These are phyloP conservation scores for Oreortyx pictus DNA, from an alignment of 2,797 vertebrate genomes.

Conservation along the genomic window DNA sequence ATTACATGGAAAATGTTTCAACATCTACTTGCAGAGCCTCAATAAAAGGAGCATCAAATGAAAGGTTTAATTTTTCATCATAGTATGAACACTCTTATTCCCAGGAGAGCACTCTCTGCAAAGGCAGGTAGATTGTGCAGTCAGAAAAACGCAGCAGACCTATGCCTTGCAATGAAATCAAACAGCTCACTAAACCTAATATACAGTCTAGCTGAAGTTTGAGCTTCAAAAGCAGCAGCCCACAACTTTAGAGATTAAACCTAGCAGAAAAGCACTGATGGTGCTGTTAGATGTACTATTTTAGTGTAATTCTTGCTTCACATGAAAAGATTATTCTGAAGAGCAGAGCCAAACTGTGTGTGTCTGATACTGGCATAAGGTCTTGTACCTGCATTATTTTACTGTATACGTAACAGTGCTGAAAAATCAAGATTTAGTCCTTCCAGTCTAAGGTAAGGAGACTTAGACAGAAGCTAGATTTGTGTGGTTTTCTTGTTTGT, in stretches of 20 bases:
- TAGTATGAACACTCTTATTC: background rate
- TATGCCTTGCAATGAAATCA: slow-evolving; percentile 49
- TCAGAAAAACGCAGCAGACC: background rate
- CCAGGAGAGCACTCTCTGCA: background rate
- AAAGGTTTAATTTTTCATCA: slow-evolving; percentile 69
- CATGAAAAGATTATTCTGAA: slow-evolving; percentile 45
- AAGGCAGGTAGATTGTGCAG: slow-evolving; percentile 44
- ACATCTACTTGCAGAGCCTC: slow-evolving; percentile 1
- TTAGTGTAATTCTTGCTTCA: slow-evolving; percentile 29
- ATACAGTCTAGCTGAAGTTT: background rate
- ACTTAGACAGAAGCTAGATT: background rate
- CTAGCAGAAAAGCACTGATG: slow-evolving; percentile 33
- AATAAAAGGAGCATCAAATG: slow-evolving; percentile 37
- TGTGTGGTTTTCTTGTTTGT: background rate
- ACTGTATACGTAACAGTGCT: slow-evolving; percentile 11
- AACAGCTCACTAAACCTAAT: slow-evolving; percentile 56
- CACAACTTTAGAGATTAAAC: slow-evolving; percentile 54
- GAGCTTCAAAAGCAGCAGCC: slow-evolving; percentile 51
- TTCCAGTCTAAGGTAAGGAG: background rate
- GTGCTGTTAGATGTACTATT: slow-evolving; percentile 43
- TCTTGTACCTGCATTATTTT: slow-evolving; percentile 30
- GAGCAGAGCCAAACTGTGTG: slow-evolving; percentile 30
- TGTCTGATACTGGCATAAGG: slow-evolving; percentile 38
- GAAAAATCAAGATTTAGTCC: slow-evolving; percentile 6
- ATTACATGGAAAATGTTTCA: background rate